Percentiles rank a stretch among this genome's conserved stretches.
Evolutionary conservation across 2,888 invertebrate species (phyloP).

Genomic region (Cordilura impudica): DNA sequence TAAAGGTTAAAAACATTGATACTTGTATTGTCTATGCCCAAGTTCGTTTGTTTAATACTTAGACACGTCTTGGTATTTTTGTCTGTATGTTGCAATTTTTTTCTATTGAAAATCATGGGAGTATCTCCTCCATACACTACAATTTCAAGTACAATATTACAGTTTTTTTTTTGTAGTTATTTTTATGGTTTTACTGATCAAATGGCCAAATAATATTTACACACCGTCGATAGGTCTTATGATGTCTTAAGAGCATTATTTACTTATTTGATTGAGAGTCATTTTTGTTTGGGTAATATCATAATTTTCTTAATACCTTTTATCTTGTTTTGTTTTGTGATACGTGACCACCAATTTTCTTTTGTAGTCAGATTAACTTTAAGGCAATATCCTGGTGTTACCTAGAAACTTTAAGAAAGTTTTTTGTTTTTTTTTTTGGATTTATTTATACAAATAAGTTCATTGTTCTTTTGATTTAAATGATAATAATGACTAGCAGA

Average conservation of each 20-base stretch:
- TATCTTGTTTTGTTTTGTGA: background rate
- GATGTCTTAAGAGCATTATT: background rate
- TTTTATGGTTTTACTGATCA: too few species aligned
- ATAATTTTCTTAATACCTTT: background rate
- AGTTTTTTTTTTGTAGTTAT: too few species aligned
- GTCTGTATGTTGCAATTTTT: background rate
- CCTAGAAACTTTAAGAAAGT: too few species aligned
- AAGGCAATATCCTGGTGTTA: background rate
- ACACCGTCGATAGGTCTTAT: background rate
- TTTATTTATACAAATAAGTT: too few species aligned
- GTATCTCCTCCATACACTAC: too few species aligned
- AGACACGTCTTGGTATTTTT: background rate
- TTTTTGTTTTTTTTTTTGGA: too few species aligned
- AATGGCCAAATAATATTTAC: constrained; percentile 9
- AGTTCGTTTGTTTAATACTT: background rate
- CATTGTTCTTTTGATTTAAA: too few species aligned
- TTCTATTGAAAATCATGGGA: background rate
- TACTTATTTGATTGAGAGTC: background rate
- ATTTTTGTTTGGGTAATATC: constrained; percentile 14
- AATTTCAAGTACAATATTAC: background rate
- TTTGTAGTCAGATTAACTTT: background rate
- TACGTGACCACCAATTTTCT: constrained; percentile 22
- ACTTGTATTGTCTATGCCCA: background rate
- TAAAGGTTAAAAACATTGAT: background rate
- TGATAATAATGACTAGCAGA: too few species aligned